Percentiles rank a stretch among this genome's conserved stretches.
phyloP scores from a whole-genome alignment of 2,113 vertebrate species.

The Rattus norvegicus region GRCr8 NC_086021.1:183920001-183920500 shows the following conservation, averaged over 20 bases:
- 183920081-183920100: accelerated
- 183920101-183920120: neutral
- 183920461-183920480: neutral
- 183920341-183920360: slow-evolving; percentile 62
- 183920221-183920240: neutral
- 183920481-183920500: neutral
- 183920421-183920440: slow-evolving; percentile 51
- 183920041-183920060: neutral
- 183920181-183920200: neutral
- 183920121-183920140: neutral
- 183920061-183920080: accelerated
- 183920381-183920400: slow-evolving; percentile 54
- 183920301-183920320: slow-evolving; percentile 44
- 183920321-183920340: slow-evolving; percentile 57
- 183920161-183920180: neutral
- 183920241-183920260: neutral
- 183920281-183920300: neutral
- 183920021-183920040: neutral
- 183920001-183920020: neutral
- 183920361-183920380: slow-evolving; percentile 14
- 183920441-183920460: neutral
- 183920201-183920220: too few relatives aligned
- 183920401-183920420: slow-evolving; percentile 4
- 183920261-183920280: neutral
- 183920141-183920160: accelerated